Evolutionary conservation across 2,888 invertebrate genomes (phyloP), one percentile per base, ranked within the genome.

Genomic region (Andrena trimmerana): DNA sequence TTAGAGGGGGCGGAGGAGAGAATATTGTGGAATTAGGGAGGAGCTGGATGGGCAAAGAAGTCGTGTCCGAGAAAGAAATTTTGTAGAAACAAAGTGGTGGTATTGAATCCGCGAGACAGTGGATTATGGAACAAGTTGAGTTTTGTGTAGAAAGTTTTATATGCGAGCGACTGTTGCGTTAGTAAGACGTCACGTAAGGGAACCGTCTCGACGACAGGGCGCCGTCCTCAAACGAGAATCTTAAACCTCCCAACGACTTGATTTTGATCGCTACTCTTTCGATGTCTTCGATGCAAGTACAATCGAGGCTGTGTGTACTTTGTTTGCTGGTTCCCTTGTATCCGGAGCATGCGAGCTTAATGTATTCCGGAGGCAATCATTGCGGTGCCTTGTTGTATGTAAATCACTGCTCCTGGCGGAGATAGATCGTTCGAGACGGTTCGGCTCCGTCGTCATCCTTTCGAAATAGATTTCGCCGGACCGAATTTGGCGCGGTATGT

Each of bases 321-420:
- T 77, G 85, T 78, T 66, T 71, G 73, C 72, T 31, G 63, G 69
- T 83, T 63, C 65, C 73, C 81, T 57, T 52, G 66, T 77, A 83
- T 83, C 68, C 75, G 62, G 83, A 82, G 89, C 81, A 84, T 77
- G 90, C 86, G 84, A 87, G 88, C 85, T 57, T 90, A 91, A 91
- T 90, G 86, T 90, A 90, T 91, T 91, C 90, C 80, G 83, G 83
- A 81, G 87, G 89, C 87, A 91, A 91, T 90, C 88, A 91, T 90
- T 89, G 89, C 89, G 89, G 90, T 91, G 87, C 85, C 90, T 90
- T 88, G 88, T 90, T 90, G 87, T 90, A 90, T 90, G 90, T 89
- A 91, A 91, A 91, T 91, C 88, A 78, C 81, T 59, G 78, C 84
- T 83, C 79, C 75, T 82, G 84, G 86, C 86, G 80, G 78, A 82